phyloP scores from a whole-genome alignment of 2,113 vertebrate species.

The Dryoscopus gambensis region DNA sequence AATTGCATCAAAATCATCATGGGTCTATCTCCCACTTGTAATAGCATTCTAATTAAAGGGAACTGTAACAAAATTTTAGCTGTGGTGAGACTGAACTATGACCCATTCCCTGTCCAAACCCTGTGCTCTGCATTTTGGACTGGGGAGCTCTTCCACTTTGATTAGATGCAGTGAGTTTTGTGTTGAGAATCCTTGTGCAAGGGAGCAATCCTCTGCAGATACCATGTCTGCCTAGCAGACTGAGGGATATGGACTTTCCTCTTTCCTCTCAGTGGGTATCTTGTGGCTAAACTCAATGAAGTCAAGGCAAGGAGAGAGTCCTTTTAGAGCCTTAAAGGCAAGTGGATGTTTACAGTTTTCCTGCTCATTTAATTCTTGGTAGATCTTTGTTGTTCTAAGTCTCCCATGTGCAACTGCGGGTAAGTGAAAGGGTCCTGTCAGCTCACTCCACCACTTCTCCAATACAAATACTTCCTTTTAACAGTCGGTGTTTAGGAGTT shows the following conservation, averaged over 20 bases:
- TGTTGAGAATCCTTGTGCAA: neutral
- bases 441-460: neutral
- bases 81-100: neutral
- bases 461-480: neutral
- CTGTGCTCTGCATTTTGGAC: neutral
- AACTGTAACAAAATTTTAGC: neutral
- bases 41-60: neutral
- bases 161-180: neutral
- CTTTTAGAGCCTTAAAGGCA: neutral
- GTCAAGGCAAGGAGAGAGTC: neutral
- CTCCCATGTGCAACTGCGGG: neutral
- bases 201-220: neutral
- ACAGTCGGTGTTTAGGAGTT: neutral
- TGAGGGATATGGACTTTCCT: neutral
- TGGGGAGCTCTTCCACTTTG: neutral
- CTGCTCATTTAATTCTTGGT: neutral
- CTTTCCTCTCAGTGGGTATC: neutral
- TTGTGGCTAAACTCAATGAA: neutral
- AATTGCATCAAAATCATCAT: neutral
- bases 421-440: neutral
- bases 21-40: neutral
- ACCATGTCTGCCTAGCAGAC: neutral
- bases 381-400: neutral
- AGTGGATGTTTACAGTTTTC: neutral
- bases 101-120: neutral